Conservation (phyloP, 2,797 vertebrate species). For the Bradypodion ventrale region DNA sequence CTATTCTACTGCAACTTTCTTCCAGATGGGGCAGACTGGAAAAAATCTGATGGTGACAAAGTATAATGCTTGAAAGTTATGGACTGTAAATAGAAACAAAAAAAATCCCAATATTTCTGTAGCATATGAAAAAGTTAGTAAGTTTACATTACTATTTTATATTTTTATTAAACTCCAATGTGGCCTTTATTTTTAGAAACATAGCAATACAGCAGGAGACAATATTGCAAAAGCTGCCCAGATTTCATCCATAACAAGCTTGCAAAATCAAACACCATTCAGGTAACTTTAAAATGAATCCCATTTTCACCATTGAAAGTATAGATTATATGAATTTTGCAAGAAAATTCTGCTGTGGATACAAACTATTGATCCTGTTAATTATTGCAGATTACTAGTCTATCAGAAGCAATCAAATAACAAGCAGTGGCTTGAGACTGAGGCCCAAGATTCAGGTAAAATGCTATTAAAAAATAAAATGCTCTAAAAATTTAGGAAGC, state of each 20-base stretch:
- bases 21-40: conserved; percentile 11
- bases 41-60: conserved; percentile 28
- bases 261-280: conserved; percentile 66
- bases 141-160: conserved; percentile 27
- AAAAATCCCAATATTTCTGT: conserved; percentile 5
- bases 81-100: background rate
- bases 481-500: too few species aligned
- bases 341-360: conserved; percentile 37
- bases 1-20: background rate
- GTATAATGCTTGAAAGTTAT: background rate
- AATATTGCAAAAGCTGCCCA: conserved; percentile 49
- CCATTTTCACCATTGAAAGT: conserved; percentile 46
- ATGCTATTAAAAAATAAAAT: background rate
- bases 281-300: conserved; percentile 73
- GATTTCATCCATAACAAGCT: conserved; percentile 51
- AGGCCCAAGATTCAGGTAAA: conserved; percentile 63
- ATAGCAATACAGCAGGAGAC: conserved; percentile 45
- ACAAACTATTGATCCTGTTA: conserved; percentile 44
- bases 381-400: conserved; percentile 66
- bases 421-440: conserved; percentile 59
- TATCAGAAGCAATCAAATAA: conserved; percentile 61
- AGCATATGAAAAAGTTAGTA: conserved; percentile 28
- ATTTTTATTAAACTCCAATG: conserved; percentile 27
- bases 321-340: conserved; percentile 5
- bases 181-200: conserved; percentile 68